Evolutionary conservation across 2,113 vertebrate genomes (phyloP).

Genomic region (Dasyurus viverrinus): DNA sequence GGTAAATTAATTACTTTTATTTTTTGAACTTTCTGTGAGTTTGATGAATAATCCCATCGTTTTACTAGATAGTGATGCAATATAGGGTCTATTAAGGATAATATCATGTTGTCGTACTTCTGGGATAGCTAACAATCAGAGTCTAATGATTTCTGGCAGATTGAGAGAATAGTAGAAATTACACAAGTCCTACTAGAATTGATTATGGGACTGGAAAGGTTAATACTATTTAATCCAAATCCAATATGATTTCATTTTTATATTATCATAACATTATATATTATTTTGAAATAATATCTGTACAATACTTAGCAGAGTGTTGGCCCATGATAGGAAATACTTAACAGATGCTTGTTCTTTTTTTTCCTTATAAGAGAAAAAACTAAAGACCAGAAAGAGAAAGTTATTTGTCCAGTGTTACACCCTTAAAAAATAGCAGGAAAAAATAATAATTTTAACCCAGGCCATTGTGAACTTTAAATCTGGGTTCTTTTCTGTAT

Average conservation of each 20-base stretch:
- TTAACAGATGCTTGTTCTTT: no score
- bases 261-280: no score
- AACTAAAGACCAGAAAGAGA: not conserved
- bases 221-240: not conserved
- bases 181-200: not conserved
- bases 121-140: not conserved
- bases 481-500: not conserved
- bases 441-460: not conserved
- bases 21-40: not conserved
- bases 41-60: not conserved
- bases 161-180: not conserved
- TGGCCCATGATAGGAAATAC: not conserved
- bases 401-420: not conserved
- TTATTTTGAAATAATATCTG: not conserved
- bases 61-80: not conserved
- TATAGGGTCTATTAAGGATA: not conserved
- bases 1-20: not conserved
- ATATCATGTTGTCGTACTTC: not conserved
- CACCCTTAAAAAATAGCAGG: not conserved
- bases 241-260: not conserved
- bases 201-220: not conserved
- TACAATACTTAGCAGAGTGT: not conserved
- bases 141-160: not conserved
- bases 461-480: not conserved
- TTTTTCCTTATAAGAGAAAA: not conserved